Evolutionary conservation across 2,797 vertebrate genomes (phyloP), one percentile per base, ranked within the genome.

Genomic region (Ficedula albicollis): DNA sequence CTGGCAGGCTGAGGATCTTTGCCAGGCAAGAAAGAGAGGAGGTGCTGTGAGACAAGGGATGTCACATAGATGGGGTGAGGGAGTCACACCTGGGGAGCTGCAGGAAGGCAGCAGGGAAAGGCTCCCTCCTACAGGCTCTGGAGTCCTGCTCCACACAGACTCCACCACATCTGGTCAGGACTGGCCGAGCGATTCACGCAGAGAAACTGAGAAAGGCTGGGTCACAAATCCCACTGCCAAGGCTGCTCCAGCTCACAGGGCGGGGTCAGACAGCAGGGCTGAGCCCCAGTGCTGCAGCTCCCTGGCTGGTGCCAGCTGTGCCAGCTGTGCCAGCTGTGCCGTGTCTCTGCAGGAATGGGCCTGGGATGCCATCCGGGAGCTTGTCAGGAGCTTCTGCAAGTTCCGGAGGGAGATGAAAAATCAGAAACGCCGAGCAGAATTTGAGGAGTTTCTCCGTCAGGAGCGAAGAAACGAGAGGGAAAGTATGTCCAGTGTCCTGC

Each of bases 331-430:
- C 4, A 43, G 14, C 58, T 32, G 58, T 84, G 51, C 51, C 7
- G 0, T 95, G 55, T 95, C 62, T 89, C 81, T 2, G 0, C 95
- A 98, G 98, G 92, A 7, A 9, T 95, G 17, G 74, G 90, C 77
- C 49, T 98, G 97, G 97, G 9, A 26, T 20, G 83, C 70, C 46
- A 62, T 98, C 48, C n/a, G 44, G 1, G 21, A 55, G 39, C 73
- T 98, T 2, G 77, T 98, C 91, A 97, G 16, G 86, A 97, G 95
- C 56, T 90, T 97, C 86, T 96, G 96, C 90, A 98, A 64, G 22
- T 98, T 98, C 91, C 95, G 27, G 38, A 96, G 85, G 49, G 94
- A 85, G 51, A 96, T 98, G 80, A 2, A 41, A 38, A 66, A 93
- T 7, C 8, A 62, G 20, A 7, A 7, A 12, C 7, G 16, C 36